phyloP scores from a whole-genome alignment of 1,140 invertebrate genomes.

The silkworm (Bombyx mori) region ASM3026992v2 NC_085128.1:15225001-15225500 shows the following conservation, averaged over 20 bases:
- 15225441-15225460: constrained; percentile 1
- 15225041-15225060: not conserved
- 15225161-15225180: not conserved
- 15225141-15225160: not conserved
- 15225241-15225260: not conserved
- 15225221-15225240: not conserved
- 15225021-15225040: constrained; percentile 2
- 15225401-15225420: constrained; percentile 53
- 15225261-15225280: constrained; percentile 4
- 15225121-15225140: too few relatives aligned
- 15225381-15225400: constrained; percentile 63
- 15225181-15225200: not conserved
- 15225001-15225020: constrained; percentile 82
- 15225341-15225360: too few relatives aligned
- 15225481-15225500: too few relatives aligned
- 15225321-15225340: too few relatives aligned
- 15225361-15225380: constrained; percentile 30
- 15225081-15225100: too few relatives aligned
- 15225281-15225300: constrained; percentile 35
- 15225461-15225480: too few relatives aligned
- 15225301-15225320: constrained; percentile 1
- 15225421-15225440: constrained; percentile 28
- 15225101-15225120: too few relatives aligned
- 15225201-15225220: not conserved
- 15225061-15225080: too few relatives aligned